Conservation (phyloP, 2,113 vertebrate genomes). For the Balaeniceps rex region DNA sequence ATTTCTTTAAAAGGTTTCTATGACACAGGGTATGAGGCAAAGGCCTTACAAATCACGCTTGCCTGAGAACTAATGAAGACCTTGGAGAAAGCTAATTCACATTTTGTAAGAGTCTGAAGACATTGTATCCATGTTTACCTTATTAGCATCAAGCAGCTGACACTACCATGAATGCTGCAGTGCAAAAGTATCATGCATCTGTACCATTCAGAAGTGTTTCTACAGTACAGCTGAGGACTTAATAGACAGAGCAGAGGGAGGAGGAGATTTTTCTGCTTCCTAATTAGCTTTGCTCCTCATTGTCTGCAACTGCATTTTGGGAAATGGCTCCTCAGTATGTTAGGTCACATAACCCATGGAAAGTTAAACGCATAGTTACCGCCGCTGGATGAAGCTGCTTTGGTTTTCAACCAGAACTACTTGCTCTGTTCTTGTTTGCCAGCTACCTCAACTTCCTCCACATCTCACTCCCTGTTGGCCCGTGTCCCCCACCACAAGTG, state of each 20-base stretch:
- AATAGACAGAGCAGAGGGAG: neutral
- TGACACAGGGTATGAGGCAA: neutral
- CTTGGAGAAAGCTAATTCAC: neutral
- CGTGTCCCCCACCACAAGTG: fast-evolving
- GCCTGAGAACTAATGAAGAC: neutral
- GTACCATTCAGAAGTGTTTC: neutral
- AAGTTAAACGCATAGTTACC: neutral
- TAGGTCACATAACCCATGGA: neutral
- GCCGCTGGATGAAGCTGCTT: neutral
- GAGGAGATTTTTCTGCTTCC: neutral
- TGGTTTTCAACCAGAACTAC: neutral
- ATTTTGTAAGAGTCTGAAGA: neutral
- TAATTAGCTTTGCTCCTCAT: neutral
- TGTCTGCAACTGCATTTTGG: neutral
- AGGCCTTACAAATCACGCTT: neutral
- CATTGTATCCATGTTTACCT: neutral
- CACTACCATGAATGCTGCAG: neutral
- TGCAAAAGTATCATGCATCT: neutral
- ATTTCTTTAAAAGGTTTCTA: neutral
- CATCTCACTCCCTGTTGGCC: neutral
- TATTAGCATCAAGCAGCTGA: constrained; percentile 9
- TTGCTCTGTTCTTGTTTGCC: neutral
- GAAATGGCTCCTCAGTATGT: neutral
- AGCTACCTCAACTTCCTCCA: neutral
- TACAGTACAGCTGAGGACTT: neutral